Conservation (phyloP, 2,888 invertebrate genomes). For the Danaus chrysippus region DNA sequence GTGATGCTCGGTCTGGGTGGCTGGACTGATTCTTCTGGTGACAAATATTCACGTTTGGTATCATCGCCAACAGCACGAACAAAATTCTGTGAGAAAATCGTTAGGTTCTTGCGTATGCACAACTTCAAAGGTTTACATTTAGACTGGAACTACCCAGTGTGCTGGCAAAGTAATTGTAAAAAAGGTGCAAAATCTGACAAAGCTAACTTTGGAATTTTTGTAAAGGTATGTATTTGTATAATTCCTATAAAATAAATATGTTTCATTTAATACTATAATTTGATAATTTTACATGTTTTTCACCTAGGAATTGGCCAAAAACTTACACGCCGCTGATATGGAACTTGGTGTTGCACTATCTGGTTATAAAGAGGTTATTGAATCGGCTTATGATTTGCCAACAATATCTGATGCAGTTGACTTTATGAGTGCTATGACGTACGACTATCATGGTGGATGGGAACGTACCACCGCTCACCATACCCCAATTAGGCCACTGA, state of each 20-base stretch:
- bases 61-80: conserved; percentile 82
- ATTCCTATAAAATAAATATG: conserved; percentile 6
- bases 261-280: neutral
- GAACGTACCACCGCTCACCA: conserved; percentile 89
- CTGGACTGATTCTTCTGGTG: conserved; percentile 95
- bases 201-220: conserved; percentile 86
- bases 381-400: conserved; percentile 89
- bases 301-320: conserved; percentile 81
- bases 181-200: conserved; percentile 89
- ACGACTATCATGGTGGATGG: conserved; percentile 95
- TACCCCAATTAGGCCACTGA: conserved; percentile 84
- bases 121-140: conserved; percentile 93
- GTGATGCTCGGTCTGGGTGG: conserved; percentile 93
- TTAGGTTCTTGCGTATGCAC: conserved; percentile 85
- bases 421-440: conserved; percentile 91
- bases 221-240: conserved; percentile 75
- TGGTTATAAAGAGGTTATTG: conserved; percentile 94
- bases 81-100: conserved; percentile 84
- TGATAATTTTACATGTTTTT: neutral
- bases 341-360: conserved; percentile 90
- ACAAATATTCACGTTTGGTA: conserved; percentile 90
- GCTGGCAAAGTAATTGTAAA: conserved; percentile 94
- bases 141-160: conserved; percentile 97
- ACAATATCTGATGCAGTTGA: conserved; percentile 84
- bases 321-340: conserved; percentile 83